phyloP scores from a whole-genome alignment of 2,113 vertebrate species.

The Ia io region DNA sequence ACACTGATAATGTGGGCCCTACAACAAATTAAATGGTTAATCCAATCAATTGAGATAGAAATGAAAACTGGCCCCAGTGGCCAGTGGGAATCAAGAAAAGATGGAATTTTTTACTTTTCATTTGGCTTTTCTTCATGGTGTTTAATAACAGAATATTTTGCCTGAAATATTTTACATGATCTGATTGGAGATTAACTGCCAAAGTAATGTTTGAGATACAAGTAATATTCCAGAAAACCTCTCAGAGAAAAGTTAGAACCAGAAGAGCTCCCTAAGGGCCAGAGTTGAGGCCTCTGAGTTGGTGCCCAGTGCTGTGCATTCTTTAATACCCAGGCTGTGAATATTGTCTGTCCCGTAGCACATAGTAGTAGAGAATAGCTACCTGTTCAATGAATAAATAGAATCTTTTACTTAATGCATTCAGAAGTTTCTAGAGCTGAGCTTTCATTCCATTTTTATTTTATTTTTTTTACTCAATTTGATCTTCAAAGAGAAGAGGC shows the following conservation, averaged over 20 bases:
- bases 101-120: neutral
- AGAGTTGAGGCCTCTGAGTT: neutral
- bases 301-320: neutral
- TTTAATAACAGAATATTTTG: neutral
- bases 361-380: neutral
- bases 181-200: neutral
- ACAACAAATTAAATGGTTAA: neutral
- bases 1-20: neutral
- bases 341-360: neutral
- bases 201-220: neutral
- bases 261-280: neutral
- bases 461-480: neutral
- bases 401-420: neutral
- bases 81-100: neutral
- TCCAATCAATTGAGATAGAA: neutral
- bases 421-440: neutral
- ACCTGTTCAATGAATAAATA: neutral
- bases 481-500: neutral
- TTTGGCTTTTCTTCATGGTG: neutral
- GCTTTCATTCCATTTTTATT: neutral
- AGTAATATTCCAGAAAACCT: neutral
- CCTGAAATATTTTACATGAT: neutral
- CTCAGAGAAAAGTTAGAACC: neutral
- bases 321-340: neutral
- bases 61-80: neutral